phyloP scores from a whole-genome alignment of 1,140 invertebrate species.

The Lethrus apterus region DNA sequence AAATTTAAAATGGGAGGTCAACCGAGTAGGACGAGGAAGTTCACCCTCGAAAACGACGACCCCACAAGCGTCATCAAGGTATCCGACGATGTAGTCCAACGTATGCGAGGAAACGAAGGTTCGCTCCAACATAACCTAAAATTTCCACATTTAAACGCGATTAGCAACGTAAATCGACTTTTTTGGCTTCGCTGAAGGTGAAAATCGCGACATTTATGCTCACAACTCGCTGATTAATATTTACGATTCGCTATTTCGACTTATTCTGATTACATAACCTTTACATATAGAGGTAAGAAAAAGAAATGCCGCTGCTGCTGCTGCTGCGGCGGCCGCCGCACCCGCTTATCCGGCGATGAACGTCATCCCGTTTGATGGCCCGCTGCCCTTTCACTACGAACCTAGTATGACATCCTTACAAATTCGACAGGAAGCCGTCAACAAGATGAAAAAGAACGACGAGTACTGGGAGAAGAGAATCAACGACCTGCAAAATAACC shows the following conservation, averaged over 20 bases:
- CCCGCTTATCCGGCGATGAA: neutral
- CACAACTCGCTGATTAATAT: no score
- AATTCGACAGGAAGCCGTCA: conserved; percentile 35
- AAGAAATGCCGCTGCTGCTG: neutral
- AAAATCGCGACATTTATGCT: no score
- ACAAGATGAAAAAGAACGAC: conserved; percentile 40
- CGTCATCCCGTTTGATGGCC: conserved; percentile 9
- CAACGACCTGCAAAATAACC: conserved; percentile 43
- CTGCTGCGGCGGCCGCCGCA: neutral
- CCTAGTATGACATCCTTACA: conserved; percentile 38
- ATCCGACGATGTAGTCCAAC: conserved; percentile 38
- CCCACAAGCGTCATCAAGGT: conserved; percentile 39
- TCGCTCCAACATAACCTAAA: conserved; percentile 24
- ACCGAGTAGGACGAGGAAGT: conserved; percentile 37
- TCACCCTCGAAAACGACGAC: conserved; percentile 40
- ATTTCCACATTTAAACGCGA: no score
- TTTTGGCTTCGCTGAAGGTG: no score
- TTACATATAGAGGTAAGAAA: conserved; percentile 19
- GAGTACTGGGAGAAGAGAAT: conserved; percentile 48
- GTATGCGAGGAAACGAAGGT: conserved; percentile 36
- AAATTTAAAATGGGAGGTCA: conserved; percentile 34
- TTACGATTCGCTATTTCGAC: no score
- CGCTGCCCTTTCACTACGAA: conserved; percentile 27
- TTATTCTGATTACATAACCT: conserved; percentile 18
- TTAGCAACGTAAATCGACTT: no score